Evolutionary conservation across 2,797 vertebrate genomes (phyloP), one percentile per base, ranked within the genome.

Genomic region (Alcedo atthis): DNA sequence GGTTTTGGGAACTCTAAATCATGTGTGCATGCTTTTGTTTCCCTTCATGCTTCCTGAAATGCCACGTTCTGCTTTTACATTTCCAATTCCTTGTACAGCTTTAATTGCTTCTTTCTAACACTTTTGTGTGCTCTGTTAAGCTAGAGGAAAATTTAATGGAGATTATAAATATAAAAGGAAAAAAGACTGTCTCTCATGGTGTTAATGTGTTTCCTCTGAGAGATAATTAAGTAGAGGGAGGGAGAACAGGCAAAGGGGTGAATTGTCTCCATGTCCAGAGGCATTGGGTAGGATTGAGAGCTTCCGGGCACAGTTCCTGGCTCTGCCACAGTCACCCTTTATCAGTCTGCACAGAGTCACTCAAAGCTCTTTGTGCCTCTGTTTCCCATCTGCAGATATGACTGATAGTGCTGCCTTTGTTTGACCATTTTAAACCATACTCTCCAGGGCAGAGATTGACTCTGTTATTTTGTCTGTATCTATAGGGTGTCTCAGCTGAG

Each of bases 361-460:
- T 88, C 84, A 87, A 8, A 91, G 93, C 86, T 90, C 91, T 94
- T 93, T 96, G 90, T 95, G 91, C 78, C 66, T 85, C 90, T 62
- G 24, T 82, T 94, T 94, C 91, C 88, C 93, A 95, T 96, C 94
- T 96, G 90, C 86, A 96, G 86, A 92, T 92, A 95, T 30, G 75
- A 87, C 69, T 80, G 93, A 95, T 90, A 95, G 84, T 94, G 53
- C 79, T 69, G 80, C 69, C 78, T 93, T 96, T 95, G 90, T 96
- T 51, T 78, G 33, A 46, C 57, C 80, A 2, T 85, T 95, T 95
- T 92, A 92, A 92, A 74, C 69, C 68, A 45, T 89, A 57, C 33
- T 85, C 51, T 85, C 54, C 54, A 78, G 79, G 51, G 79, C 76
- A 93, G 66, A 54, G 62, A 81, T 13, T 42, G 86, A 51, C 61